Evolutionary conservation across 2,113 vertebrate genomes (phyloP), one percentile per base, ranked within the genome.

Genomic region (Platichthys flesus): DNA sequence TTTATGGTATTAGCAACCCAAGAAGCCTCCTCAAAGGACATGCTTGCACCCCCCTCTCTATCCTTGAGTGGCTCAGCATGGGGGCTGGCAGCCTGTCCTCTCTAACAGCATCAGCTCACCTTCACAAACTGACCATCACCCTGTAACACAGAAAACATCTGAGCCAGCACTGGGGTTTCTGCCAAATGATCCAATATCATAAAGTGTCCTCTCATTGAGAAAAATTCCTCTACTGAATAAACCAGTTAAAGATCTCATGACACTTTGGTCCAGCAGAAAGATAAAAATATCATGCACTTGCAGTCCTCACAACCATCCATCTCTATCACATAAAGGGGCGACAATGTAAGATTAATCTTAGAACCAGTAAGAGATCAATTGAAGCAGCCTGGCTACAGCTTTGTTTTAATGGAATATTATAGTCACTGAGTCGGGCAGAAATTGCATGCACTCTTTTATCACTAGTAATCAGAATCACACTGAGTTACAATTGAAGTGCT

Each of bases 331-430:
- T 54, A 23, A 59, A 23, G 24, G 13, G 69, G 35, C 26, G 35
- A 31, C 21, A 45, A 75, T 51, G 51, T 26, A 37, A 49, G 55
- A 57, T 26, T 57, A 26, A 57, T 57, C 4, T 2, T 14, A 24
- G 2, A 45, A 45, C 55, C 28, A 26, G 35, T 31, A 9, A 54
- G 10, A 72, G 64, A 55, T 73, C 57, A 20, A 59, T 26, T 74
- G 40, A 40, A 63, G 18, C 6, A 52, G 16, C 16, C 57, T 31
- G 9, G 57, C 26, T 20, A 7, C 7, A 52, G 16, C 57, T 15
- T 59, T 59, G 26, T 59, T 59, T 59, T 59, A 59, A 59, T 59
- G 57, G 26, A 59, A 59, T 59, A 35, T 59, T 59, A 59, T 26
- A 31, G 5, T 59, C 57, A 16, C 57, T 59, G 57, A 59, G 15